Percentiles rank a stretch among this genome's conserved stretches.
Conservation (phyloP, 2,888 invertebrate species). For the Artemia sp. region DNA sequence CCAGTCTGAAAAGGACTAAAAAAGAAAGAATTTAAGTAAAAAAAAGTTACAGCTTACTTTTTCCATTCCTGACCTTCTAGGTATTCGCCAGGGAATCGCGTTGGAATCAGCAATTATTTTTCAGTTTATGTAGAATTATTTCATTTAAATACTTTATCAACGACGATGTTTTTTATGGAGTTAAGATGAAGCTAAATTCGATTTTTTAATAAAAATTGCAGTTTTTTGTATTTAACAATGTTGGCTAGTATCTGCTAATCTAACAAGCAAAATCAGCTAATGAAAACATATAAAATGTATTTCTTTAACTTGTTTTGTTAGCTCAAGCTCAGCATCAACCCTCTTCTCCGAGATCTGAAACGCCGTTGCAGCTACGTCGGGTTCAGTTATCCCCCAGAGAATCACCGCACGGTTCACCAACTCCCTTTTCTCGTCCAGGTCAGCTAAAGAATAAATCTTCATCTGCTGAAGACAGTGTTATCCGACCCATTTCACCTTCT, state of each 20-base stretch:
- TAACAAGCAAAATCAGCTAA: neutral
- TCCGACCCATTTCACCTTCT: slow-evolving; percentile 15
- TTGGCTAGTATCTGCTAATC: neutral
- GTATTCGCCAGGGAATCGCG: too few relatives aligned
- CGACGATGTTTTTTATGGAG: too few relatives aligned
- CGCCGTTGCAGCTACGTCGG: neutral
- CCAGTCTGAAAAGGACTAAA: too few relatives aligned
- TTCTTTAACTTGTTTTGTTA: neutral
- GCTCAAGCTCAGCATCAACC: neutral
- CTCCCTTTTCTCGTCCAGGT: neutral
- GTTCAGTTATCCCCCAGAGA: slow-evolving; percentile 13
- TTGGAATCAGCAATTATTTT: too few relatives aligned
- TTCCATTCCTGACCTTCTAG: too few relatives aligned
- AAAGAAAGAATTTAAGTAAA: too few relatives aligned
- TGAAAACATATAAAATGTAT: neutral
- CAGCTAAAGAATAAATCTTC: neutral
- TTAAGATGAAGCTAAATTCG: too few relatives aligned
- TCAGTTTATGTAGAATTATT: too few relatives aligned
- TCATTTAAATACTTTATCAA: too few relatives aligned
- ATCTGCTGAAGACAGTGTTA: neutral
- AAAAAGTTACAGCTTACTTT: too few relatives aligned
- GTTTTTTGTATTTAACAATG: neutral
- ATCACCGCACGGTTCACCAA: neutral
- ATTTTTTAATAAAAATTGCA: neutral
- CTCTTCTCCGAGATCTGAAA: slow-evolving; percentile 15